Base-by-base conservation (phyloP, 64 coral and sea anemone species). In the Montipora efflorescens region DNA sequence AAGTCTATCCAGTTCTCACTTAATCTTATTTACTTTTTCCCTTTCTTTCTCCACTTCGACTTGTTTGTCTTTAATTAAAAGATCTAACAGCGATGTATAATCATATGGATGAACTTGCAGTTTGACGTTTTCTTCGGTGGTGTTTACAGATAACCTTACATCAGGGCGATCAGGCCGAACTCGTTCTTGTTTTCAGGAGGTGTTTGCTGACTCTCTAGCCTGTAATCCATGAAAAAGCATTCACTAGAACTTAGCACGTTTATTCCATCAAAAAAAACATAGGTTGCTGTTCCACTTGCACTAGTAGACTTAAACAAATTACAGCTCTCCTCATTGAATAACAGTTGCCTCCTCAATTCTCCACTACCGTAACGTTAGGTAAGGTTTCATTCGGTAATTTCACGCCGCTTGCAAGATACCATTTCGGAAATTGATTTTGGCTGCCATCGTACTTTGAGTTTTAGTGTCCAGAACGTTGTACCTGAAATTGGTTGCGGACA, bases 1-100 rank as follows among this genome's bases (percentile, higher is more conserved):
- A 25, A 76, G 19, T 64, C 74, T 89, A 43, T 89, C 20, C 43
- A 59, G 4, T 61, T 79, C 73, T 7, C 46, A 7, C 74, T 89
- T 11, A 55, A 89, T 7, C 36, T 89, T 53, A 15, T 25, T 59
- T 61, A 25, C 15, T 62, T 75, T 52, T 66, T 59, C 10, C 58
- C 4, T 89, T 89, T 57, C 87, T 59, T 78, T 76, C 1, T 61
- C 47, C 15, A 64, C 10, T 61, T 89, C 75, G n/a, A 75, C 76
- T 23, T 89, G 72, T 53, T 89, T 36, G 50, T 89, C 87, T 77
- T 89, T 6, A 59, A 89, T 89, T 75, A 89, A 61, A 77, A 89
- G 74, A 59, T 89, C 73, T 66, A 78, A 89, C 7, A 57, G 85
- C 10, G 64, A 88, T n/a, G 50, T 16, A 55, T 79, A 19, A 79